Evolutionary conservation across 2,888 invertebrate genomes (phyloP), one percentile per base, ranked within the genome.

Genomic region (Sialis fuliginosa): DNA sequence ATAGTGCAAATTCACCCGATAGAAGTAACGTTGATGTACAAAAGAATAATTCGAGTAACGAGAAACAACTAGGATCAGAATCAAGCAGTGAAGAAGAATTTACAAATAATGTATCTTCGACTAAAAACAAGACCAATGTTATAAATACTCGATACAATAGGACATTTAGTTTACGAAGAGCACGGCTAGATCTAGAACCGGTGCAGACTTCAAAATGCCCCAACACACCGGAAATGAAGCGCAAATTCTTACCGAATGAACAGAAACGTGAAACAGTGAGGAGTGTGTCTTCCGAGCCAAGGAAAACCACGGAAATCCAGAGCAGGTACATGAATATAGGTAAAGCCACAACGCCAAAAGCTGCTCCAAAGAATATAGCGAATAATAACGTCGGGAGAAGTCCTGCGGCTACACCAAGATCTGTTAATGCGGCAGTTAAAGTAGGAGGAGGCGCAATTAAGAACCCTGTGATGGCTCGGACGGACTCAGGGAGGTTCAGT

Each of bases 131-230:
- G 50, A 63, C 60, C 53, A 48, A 60, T 47, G 54, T 58, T 46
- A 63, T 64, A 45, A 72, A 70, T 52, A 75, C 76, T 58, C 74
- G 71, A 49, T 78, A 79, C 54, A 90, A 89, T 61, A 72, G 85
- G 52, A 81, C 83, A n/a, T 69, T 77, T 50, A 72, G 80, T 59
- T 66, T 82, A 66, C 67, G 85, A 54, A 55, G 80, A 62, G 71
- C 76, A n/a, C 62, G 75, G 52, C 57, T 79, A 35, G 79, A 77
- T 52, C 66, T 68, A 6, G 60, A 62, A 48, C 66, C 69, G 7
- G 63, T 66, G 1, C 72, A 71, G 45, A 68, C 7, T 65, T 71
- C 57, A 0, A 64, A 70, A 54, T 76, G 75, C 59, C 75, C 75
- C 1, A 75, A 75, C 46, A 77, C 77, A 0, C 76, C 77, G 0